These are phyloP conservation scores for Meteorus cinctellus DNA, from an alignment of 2,888 invertebrate species.

Conservation along the genomic window DNA sequence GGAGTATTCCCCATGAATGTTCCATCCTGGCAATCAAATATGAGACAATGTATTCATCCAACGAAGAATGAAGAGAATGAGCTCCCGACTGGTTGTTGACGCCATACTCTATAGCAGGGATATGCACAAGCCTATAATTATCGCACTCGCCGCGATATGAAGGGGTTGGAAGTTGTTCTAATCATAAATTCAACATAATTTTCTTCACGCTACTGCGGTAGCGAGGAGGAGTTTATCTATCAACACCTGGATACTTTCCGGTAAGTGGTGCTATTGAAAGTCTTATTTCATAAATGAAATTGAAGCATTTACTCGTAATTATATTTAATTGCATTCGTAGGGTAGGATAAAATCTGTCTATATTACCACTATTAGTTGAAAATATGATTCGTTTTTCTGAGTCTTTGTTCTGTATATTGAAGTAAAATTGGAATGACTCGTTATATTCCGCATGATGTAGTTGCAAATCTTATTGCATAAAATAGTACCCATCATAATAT, in stretches of 20 bases:
- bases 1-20: neutral
- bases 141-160: neutral
- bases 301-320: neutral
- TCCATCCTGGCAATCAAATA: no score
- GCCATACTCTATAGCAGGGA: no score
- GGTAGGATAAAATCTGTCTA: neutral
- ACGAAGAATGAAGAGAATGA: no score
- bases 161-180: neutral
- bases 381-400: neutral
- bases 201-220: neutral
- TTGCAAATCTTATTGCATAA: neutral
- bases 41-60: no score
- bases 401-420: neutral
- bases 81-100: no score
- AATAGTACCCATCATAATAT: neutral
- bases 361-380: neutral
- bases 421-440: neutral
- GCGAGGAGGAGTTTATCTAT: neutral
- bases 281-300: neutral
- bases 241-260: neutral
- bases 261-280: neutral
- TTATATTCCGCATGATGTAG: neutral
- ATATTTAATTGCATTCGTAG: neutral
- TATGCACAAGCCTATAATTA: no score
- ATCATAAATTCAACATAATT: neutral